Conservation (phyloP, 2,113 vertebrate species). For the Geococcyx californianus region DNA sequence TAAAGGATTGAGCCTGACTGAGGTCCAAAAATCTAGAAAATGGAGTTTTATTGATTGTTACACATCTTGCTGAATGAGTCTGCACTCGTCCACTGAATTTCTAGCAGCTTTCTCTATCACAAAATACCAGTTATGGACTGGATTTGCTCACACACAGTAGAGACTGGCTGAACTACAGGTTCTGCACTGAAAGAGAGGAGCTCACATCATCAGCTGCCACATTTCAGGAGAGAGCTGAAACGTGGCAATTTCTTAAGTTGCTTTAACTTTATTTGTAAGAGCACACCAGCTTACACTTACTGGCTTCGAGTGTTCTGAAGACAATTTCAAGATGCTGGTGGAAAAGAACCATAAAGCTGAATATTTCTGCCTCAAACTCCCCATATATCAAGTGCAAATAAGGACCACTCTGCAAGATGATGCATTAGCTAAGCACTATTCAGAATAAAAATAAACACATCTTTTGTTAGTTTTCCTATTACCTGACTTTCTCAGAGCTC, state of each 20-base stretch:
- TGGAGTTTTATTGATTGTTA: neutral
- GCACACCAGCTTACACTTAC: neutral
- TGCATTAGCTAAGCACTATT: neutral
- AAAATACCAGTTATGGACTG: neutral
- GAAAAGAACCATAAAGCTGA: neutral
- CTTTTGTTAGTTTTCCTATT: neutral
- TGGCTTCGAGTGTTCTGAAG: neutral
- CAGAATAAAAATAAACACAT: neutral
- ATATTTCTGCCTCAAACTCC: neutral
- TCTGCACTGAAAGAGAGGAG: neutral
- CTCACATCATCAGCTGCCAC: neutral
- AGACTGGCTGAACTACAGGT: neutral
- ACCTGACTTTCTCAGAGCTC: neutral
- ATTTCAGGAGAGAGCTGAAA: neutral
- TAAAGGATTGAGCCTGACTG: neutral
- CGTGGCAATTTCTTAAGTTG: neutral
- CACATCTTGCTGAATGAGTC: neutral
- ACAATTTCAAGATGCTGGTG: neutral
- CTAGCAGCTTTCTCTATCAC: neutral
- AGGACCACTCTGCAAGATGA: neutral
- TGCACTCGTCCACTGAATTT: neutral
- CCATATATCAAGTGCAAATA: neutral
- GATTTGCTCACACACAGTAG: neutral
- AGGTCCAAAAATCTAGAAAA: neutral
- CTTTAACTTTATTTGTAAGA: neutral